A percentile compares a stretch with the other conserved stretches of the same genome.
Evolutionary conservation across 2,113 vertebrate species (phyloP).

Genomic region (Lethenteron reissneri): DNA sequence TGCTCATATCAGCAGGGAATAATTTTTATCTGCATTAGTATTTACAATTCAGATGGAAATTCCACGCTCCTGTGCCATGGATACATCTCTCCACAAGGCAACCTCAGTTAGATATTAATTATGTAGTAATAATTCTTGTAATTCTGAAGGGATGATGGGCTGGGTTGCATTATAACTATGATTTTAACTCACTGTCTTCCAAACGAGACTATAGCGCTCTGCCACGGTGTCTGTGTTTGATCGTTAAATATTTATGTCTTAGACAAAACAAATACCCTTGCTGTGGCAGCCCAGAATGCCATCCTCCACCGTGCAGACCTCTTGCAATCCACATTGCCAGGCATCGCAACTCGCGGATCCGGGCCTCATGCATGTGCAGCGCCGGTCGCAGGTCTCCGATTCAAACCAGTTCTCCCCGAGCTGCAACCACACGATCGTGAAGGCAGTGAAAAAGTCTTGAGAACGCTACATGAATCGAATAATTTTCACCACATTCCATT

Average conservation of each 20-base stretch:
- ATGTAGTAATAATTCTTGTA: no score
- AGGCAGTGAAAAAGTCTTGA: background rate
- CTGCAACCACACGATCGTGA: slow-evolving; percentile 16
- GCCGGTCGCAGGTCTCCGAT: slow-evolving; percentile 27
- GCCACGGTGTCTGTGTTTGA: no score
- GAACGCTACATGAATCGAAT: background rate
- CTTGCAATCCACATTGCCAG: slow-evolving; percentile 42
- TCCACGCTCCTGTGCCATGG: no score
- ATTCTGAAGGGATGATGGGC: no score
- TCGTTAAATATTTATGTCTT: slow-evolving; percentile 2
- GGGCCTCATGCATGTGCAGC: slow-evolving; percentile 29
- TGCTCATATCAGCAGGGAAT: no score
- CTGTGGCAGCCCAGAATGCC: slow-evolving; percentile 47
- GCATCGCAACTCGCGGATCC: slow-evolving; percentile 24
- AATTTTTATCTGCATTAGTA: no score
- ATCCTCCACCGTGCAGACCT: slow-evolving; percentile 37
- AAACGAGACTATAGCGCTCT: background rate
- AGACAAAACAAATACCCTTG: slow-evolving; percentile 25
- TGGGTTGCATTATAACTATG: no score
- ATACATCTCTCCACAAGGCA: no score
- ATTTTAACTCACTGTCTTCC: no score
- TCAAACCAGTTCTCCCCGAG: slow-evolving; percentile 43
- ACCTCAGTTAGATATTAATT: background rate
- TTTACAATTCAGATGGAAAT: no score
- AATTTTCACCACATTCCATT: background rate